Conservation (phyloP, 2,888 invertebrate species). For the Proisotoma minuta region DNA sequence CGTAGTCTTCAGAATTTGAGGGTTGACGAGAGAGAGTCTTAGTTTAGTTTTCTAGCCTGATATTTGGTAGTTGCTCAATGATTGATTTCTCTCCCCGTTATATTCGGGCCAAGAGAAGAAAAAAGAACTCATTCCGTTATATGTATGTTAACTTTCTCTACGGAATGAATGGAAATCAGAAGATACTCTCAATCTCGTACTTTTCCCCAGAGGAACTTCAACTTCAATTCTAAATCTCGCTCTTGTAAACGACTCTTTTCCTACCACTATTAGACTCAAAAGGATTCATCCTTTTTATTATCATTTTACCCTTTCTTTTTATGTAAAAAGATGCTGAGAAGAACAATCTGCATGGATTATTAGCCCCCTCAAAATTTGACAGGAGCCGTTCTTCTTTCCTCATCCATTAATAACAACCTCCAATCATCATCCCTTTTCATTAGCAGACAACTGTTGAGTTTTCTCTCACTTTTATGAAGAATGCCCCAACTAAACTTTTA, state of each 20-base stretch:
- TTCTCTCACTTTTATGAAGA: background rate
- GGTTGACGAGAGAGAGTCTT: slow-evolving; percentile 69
- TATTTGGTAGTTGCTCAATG: slow-evolving; percentile 71
- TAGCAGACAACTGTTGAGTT: background rate
- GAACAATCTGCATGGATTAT: too few relatives aligned
- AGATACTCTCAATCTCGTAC: background rate
- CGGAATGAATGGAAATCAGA: slow-evolving; percentile 2
- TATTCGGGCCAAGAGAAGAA: slow-evolving; percentile 62
- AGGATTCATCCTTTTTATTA: too few relatives aligned
- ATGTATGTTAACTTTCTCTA: background rate
- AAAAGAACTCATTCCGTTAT: slow-evolving; percentile 57
- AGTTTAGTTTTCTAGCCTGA: too few relatives aligned
- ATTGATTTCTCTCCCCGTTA: slow-evolving; percentile 67
- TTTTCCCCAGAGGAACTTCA: background rate
- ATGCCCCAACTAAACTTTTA: too few relatives aligned
- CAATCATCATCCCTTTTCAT: background rate
- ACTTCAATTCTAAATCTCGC: slow-evolving; percentile 4
- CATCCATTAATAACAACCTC: background rate
- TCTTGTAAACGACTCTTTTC: slow-evolving; percentile 1
- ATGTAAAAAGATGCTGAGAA: too few relatives aligned
- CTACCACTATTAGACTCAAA: too few relatives aligned
- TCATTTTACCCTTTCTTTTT: background rate
- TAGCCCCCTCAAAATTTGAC: too few relatives aligned
- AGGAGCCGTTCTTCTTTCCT: background rate
- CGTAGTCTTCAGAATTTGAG: slow-evolving; percentile 70